Evolutionary conservation across 2,888 invertebrate genomes (phyloP), one percentile per base, ranked within the genome.

Genomic region (Linnaemya tessellans): DNA sequence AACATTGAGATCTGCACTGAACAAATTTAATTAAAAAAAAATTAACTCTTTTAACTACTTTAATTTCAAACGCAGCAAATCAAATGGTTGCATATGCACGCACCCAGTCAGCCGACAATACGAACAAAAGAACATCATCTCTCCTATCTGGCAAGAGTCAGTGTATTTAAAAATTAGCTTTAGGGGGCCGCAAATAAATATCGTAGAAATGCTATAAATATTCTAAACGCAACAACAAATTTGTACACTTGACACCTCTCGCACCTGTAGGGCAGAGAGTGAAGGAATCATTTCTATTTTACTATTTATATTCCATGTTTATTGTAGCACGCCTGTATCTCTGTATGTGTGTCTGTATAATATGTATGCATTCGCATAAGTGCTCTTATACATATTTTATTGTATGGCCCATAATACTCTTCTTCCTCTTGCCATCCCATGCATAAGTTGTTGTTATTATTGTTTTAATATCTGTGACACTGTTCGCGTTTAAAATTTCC

Each of bases 401-500:
- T 81, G 62, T 58, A 30, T 65, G 64, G 43, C 67, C 49, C 67
- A 75, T 30, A 38, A 70, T 41, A 41, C 9, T 70, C 41, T 62
- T 74, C 10, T 80, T 70, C 18, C 67, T 73, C 49, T 30, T 81
- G n/a, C n/a, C n/a, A n/a, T n/a, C n/a, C n/a, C n/a, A 49, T 58
- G 41, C 25, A 7, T 25, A 60, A 60, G 25, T 41, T 71, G 43
- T 56, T 38, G 18, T 46, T 64, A 3, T 65, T 56, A 1, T 81
- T 78, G 22, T 35, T 58, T 8, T 74, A 73, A 56, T 74, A 22
- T 56, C 49, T 58, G 49, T 67, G 80, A 64, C 83, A 80, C 80
- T 73, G 80, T 62, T 65, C 30, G 65, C 68, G 7, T 71, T 30
- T 73, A 58, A 60, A 67, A 67, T 88, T 88, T 88, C 88, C 88